These are phyloP conservation scores for Ditula angustiorana DNA, from an alignment of 2,888 invertebrate species.

Conservation along the genomic window DNA sequence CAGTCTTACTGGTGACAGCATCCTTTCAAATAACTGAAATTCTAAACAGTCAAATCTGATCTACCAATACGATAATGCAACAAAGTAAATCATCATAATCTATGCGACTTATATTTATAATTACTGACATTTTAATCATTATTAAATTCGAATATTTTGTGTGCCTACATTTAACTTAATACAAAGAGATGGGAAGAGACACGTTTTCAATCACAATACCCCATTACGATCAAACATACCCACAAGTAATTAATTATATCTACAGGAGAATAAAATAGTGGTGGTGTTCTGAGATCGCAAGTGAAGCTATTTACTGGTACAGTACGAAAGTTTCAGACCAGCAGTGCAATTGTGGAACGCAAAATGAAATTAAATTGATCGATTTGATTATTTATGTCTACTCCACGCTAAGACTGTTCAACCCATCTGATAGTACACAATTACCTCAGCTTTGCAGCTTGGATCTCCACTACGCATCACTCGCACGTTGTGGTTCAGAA, in stretches of 20 bases:
- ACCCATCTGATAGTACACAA: too few relatives aligned
- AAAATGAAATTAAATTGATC: not conserved
- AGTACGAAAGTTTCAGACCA: not conserved
- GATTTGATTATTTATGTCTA: not conserved
- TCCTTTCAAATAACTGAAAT: constrained; percentile 11
- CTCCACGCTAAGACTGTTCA: too few relatives aligned
- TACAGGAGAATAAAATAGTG: constrained; percentile 14
- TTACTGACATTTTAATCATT: constrained; percentile 18
- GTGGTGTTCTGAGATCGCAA: constrained; percentile 45
- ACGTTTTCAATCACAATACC: constrained; percentile 18
- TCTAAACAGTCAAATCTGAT: constrained; percentile 6
- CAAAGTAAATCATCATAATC: constrained; percentile 5
- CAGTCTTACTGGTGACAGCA: constrained; percentile 25
- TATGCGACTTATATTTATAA: constrained; percentile 8
- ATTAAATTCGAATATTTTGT: constrained; percentile 37
- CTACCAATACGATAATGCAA: not conserved
- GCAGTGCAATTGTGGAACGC: not conserved
- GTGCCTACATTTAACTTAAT: constrained; percentile 7
- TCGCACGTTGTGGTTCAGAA: too few relatives aligned
- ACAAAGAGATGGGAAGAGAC: constrained; percentile 8
- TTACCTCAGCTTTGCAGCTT: not conserved
- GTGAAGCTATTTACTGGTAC: constrained; percentile 40
- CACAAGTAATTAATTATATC: constrained; percentile 6
- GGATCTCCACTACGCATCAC: too few relatives aligned
- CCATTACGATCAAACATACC: constrained; percentile 12